These are phyloP conservation scores for Phylloscopus whistleri DNA, from an alignment of 2,113 vertebrate species.

Conservation along the genomic window DNA sequence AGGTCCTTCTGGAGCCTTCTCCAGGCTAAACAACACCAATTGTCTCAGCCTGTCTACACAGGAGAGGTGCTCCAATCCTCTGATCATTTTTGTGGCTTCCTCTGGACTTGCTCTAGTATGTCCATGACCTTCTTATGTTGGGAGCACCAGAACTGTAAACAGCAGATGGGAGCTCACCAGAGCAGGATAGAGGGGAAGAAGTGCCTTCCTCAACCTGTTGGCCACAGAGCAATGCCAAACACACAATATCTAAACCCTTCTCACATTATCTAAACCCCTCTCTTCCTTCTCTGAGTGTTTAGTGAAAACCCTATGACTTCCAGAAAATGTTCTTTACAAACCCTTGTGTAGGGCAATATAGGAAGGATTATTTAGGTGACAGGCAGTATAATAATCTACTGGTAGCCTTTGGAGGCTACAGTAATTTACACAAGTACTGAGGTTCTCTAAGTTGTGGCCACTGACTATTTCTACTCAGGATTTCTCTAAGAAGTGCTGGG, in stretches of 20 bases:
- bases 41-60: background rate
- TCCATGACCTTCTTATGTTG: background rate
- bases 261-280: background rate
- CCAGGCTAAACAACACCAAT: background rate
- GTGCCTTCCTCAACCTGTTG: background rate
- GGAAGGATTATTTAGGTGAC: background rate
- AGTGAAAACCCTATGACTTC: background rate
- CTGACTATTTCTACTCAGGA: background rate
- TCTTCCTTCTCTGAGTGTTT: background rate
- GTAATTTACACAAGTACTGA: background rate
- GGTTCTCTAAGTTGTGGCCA: background rate
- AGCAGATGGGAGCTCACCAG: background rate
- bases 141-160: background rate
- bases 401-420: background rate
- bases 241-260: background rate
- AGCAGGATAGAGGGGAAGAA: background rate
- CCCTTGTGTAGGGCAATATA: accelerated
- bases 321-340: background rate
- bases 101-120: background rate
- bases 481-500: background rate
- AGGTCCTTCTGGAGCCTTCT: background rate
- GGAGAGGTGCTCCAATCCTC: background rate
- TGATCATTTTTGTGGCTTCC: background rate
- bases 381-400: background rate
- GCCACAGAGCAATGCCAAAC: background rate